Evolutionary conservation across 2,888 invertebrate genomes (phyloP), one percentile per base, ranked within the genome.

Genomic region (Furcula furcula): DNA sequence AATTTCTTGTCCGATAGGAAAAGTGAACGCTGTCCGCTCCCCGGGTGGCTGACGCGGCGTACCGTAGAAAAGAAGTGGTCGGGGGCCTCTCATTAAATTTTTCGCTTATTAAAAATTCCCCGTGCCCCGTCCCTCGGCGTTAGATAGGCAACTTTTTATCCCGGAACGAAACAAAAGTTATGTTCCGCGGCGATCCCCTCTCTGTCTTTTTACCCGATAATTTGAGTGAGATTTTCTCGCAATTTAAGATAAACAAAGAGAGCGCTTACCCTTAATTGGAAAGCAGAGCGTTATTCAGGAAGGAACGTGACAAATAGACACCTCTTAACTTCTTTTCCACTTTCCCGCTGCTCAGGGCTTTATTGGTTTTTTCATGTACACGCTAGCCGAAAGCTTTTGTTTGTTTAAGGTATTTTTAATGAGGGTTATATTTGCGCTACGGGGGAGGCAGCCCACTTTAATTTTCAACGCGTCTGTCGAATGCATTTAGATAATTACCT

Each of bases 191-290:
- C 73, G 71, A 75, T 76, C 80, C 76, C 83, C 83, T 16, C 82
- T 80, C 76, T 79, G 81, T 82, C 79, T 82, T 81, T 79, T 76
- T 70, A 76, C 83, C 76, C 85, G 87, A 88, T 87, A 87, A 88
- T 88, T 88, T 86, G 88, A 88, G 88, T 87, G 87, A 88, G 87
- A 88, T 87, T 88, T 85, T 82, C 88, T 88, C 87, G 86, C 88
- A 87, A 86, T 87, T 87, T 87, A 87, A 88, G 87, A 88, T 88
- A 88, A 88, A 88, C 88, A 88, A 88, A 87, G 87, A 82, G 87
- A 82, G 77, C 84, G 85, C 85, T 87, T 86, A 87, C 82, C 84
- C 88, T 88, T 88, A 88, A 88, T 88, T 88, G 88, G 87, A 86
- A 86, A 87, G 88, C 88, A 84, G 86, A 85, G 66, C 83, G 82